Base-by-base conservation (phyloP, 2,113 vertebrate genomes). In the Rhodinocichla rosea region DNA sequence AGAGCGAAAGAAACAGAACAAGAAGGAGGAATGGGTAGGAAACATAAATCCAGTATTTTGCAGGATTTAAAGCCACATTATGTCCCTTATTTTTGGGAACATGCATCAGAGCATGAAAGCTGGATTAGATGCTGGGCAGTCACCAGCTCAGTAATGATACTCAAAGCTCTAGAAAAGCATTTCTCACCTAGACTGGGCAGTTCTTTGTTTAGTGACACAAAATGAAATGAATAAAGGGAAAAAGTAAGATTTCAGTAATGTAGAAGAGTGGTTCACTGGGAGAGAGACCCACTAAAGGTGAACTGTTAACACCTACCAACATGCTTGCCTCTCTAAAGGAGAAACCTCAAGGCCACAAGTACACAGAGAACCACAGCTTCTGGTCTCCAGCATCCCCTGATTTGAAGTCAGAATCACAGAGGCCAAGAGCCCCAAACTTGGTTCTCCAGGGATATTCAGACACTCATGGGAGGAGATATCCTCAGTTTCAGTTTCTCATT, bases 11-110 rank as follows among this genome's bases (percentile, higher is more conserved):
- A 90, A 83, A 86, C 12, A 5, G 80, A 96, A 75, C 35, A 63
- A 93, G 89, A 20, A 87, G 37, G 22, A 81, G 20, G 19, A 95
- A 87, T 30, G 45, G 33, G 22, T 64, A 94, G 74, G 71, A 94
- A 89, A 94, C 53, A 86, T 65, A 86, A 88, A 94, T 24, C n/a
- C 37, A 79, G 64, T 71, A 92, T 86, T 92, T 91, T 83, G 49
- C 44, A 42, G 69, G 49, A 93, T 90, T 95, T 96, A 94, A 92
- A 96, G 74, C 49, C 63, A 85, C 82, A 55, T 86, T 87, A 81
- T 56, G 19, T 45, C 56, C 39, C 45, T 56, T 86, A 37, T 15
- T 93, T 84, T 87, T 8, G 50, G 37, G 33, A 92, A 83, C 4
- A 1, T 65, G 90, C 49, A 82, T 84, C 45, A 60, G 92, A 88